A percentile compares a stretch with the other conserved stretches of the same genome.
phyloP scores from a whole-genome alignment of 1,140 invertebrate species.

The Antheraea mylitta region DNA sequence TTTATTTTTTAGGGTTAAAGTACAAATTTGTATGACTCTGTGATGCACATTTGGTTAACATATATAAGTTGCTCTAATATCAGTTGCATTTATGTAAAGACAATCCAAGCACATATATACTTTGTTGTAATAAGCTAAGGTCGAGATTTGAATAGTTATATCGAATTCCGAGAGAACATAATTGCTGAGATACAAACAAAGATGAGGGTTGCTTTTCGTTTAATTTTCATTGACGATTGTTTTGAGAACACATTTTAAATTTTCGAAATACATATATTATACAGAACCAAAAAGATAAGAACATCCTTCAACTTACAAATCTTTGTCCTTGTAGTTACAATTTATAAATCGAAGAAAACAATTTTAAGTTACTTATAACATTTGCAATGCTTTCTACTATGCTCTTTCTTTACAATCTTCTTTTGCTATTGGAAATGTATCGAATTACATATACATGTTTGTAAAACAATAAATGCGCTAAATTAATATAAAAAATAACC shows the following conservation, averaged over 20 bases:
- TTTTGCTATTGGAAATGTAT: too few species aligned
- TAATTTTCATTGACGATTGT: slow-evolving; percentile 45
- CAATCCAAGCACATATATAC: background rate
- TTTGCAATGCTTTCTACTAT: too few species aligned
- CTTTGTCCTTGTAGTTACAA: too few species aligned
- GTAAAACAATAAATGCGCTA: too few species aligned
- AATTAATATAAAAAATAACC: too few species aligned
- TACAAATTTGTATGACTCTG: background rate
- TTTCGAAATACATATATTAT: background rate
- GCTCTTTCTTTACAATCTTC: too few species aligned
- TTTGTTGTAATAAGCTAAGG: slow-evolving; percentile 15
- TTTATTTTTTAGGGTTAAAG: background rate
- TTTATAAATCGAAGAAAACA: too few species aligned
- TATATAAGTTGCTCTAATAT: background rate
- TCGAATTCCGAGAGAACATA: background rate
- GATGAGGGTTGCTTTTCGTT: slow-evolving; percentile 43
- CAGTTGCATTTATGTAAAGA: background rate
- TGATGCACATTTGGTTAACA: background rate
- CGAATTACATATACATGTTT: too few species aligned
- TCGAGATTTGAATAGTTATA: background rate
- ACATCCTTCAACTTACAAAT: too few species aligned
- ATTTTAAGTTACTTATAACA: slow-evolving; percentile 15
- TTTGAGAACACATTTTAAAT: background rate
- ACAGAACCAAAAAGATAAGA: too few species aligned
- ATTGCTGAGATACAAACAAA: slow-evolving; percentile 38